A percentile compares a stretch with the other conserved stretches of the same genome.
phyloP scores from a whole-genome alignment of 2,113 vertebrate genomes.

The Furnarius figulus region DNA sequence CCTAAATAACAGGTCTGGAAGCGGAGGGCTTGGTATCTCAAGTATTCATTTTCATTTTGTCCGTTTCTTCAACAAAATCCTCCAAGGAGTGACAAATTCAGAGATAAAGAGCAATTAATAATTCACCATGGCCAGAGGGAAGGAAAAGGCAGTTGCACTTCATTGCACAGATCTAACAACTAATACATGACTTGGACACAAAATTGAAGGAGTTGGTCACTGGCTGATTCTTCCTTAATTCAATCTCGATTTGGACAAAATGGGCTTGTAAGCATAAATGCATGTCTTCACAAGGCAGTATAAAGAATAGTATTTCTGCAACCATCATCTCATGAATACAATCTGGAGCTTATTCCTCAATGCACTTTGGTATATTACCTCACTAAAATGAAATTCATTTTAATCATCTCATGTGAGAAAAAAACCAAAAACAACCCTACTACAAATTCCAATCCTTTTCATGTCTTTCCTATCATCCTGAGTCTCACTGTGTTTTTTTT shows the following conservation, averaged over 20 bases:
- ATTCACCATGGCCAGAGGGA: constrained; percentile 33
- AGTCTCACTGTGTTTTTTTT: neutral
- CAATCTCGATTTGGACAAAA: neutral
- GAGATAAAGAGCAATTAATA: constrained; percentile 61
- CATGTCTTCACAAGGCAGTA: neutral
- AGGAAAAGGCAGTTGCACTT: neutral
- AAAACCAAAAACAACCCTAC: neutral
- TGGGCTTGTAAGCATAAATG: neutral
- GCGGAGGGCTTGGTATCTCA: neutral
- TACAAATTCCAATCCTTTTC: neutral
- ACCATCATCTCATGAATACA: neutral
- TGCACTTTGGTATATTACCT: neutral
- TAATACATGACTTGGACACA: neutral
- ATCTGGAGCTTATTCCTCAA: neutral
- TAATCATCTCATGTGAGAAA: neutral
- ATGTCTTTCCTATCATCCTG: neutral
- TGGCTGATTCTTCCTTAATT: neutral
- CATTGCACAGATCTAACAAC: neutral
- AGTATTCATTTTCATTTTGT: neutral
- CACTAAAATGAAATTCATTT: neutral
- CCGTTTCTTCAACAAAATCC: constrained; percentile 18
- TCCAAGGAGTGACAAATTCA: constrained; percentile 20
- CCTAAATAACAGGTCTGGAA: neutral
- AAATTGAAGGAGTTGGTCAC: neutral
- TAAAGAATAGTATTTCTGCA: neutral